Percentiles rank a stretch among this genome's conserved stretches.
These are phyloP conservation scores for Cyrtodaria siliqua DNA, from an alignment of 2,888 invertebrate species.

Conservation along the genomic window DNA sequence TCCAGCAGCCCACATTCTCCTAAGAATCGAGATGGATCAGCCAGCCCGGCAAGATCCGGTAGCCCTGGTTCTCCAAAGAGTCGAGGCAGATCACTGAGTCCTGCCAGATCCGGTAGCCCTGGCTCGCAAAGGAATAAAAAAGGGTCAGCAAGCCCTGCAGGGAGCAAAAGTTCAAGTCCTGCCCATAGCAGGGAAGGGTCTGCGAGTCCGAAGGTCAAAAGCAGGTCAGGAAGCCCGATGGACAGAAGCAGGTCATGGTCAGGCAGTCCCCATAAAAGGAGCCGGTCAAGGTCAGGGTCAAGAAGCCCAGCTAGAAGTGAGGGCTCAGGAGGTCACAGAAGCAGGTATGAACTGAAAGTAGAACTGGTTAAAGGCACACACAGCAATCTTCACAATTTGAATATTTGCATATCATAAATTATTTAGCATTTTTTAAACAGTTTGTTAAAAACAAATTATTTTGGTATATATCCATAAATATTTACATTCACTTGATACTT, in stretches of 20 bases:
- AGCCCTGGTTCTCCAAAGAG: constrained; percentile 55
- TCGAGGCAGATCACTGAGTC: constrained; percentile 48
- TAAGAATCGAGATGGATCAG: constrained; percentile 48
- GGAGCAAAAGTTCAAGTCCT: constrained; percentile 48
- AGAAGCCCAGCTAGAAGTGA: constrained; percentile 52
- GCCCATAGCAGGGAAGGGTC: constrained; percentile 53
- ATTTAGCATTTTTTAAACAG: too few relatives aligned
- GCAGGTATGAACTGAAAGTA: constrained; percentile 38
- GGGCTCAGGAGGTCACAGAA: not conserved
- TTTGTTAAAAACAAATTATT: too few relatives aligned
- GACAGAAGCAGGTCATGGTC: constrained; percentile 50
- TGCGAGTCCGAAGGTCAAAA: constrained; percentile 46
- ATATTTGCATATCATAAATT: too few relatives aligned
- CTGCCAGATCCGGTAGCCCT: constrained; percentile 48
- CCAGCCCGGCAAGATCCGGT: constrained; percentile 52
- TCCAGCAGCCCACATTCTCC: constrained; percentile 41
- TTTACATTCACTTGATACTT: too few relatives aligned
- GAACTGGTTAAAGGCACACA: constrained; percentile 43
- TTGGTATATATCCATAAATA: too few relatives aligned
- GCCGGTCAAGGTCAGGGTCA: constrained; percentile 50
- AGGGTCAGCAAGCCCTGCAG: constrained; percentile 47
- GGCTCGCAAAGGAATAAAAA: constrained; percentile 50
- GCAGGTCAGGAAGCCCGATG: constrained; percentile 54
- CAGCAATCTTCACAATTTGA: constrained; percentile 56
- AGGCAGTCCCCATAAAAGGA: constrained; percentile 43